Evolutionary conservation across 2,888 invertebrate genomes (phyloP).

Genomic region (Opisthograptis luteolata): DNA sequence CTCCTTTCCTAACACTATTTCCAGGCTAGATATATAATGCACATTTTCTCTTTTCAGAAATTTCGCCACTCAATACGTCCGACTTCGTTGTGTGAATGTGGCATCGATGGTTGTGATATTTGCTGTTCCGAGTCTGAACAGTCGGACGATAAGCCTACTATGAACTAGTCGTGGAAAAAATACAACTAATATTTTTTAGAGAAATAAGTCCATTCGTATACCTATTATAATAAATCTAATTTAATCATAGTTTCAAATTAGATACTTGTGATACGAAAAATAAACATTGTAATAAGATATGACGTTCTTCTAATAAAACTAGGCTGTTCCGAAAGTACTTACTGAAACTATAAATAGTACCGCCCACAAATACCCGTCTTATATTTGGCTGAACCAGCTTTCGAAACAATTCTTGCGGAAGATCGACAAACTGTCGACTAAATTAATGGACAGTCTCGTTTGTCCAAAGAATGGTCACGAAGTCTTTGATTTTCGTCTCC

Average conservation of each 20-base stretch:
- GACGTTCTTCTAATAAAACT: constrained; percentile 61
- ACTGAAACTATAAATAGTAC: no score
- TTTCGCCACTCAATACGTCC: constrained; percentile 89
- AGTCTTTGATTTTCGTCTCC: no score
- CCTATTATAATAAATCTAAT: constrained; percentile 28
- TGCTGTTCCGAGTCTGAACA: constrained; percentile 77
- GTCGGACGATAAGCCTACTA: constrained; percentile 72
- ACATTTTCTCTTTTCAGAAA: constrained; percentile 85
- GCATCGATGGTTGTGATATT: constrained; percentile 90
- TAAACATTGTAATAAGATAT: constrained; percentile 66
- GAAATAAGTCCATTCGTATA: constrained; percentile 22
- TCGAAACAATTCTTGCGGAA: no score
- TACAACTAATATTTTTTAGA: constrained; percentile 19
- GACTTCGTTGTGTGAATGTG: constrained; percentile 89
- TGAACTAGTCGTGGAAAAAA: constrained; percentile 65
- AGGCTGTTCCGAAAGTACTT: no score
- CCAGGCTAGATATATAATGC: constrained; percentile 27
- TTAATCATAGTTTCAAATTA: constrained; percentile 28
- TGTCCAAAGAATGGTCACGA: no score
- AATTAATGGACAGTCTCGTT: no score
- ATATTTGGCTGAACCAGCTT: no score
- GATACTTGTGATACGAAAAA: constrained; percentile 59
- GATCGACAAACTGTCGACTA: no score
- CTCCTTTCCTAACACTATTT: constrained; percentile 5
- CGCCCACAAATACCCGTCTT: no score